These are phyloP conservation scores for Athripsodes cinereus DNA, from an alignment of 2,888 invertebrate genomes.

Conservation along the genomic window DNA sequence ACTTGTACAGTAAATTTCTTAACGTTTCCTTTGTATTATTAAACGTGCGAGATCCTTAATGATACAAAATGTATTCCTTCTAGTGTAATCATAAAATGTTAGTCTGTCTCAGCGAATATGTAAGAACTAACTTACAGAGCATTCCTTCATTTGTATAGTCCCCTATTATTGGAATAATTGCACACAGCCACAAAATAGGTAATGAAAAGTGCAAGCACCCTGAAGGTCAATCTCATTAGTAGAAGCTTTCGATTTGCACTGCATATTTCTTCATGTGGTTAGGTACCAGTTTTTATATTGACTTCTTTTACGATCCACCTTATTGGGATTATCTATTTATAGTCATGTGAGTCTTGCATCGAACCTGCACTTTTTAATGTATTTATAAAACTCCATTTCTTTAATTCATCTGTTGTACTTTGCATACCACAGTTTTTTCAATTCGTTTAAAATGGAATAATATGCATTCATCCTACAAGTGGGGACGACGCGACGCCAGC, in stretches of 20 bases:
- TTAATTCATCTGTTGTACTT: not conserved
- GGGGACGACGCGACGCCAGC: too few species aligned
- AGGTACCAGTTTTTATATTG: not conserved
- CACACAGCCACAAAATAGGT: not conserved
- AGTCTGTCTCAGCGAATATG: too few species aligned
- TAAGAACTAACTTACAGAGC: not conserved
- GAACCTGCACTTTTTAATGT: not conserved
- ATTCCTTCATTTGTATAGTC: not conserved
- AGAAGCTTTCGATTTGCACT: not conserved
- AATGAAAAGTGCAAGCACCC: not conserved
- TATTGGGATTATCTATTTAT: not conserved
- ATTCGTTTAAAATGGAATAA: too few species aligned
- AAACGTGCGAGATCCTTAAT: too few species aligned
- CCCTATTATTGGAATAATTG: not conserved
- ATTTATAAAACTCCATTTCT: not conserved
- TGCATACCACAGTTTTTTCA: not conserved
- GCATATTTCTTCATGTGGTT: constrained; percentile 1
- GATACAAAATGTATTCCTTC: too few species aligned
- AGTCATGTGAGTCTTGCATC: not conserved
- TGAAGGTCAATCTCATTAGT: not conserved
- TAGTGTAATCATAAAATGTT: too few species aligned
- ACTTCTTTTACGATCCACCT: not conserved
- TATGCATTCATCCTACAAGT: too few species aligned
- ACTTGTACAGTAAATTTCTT: too few species aligned
- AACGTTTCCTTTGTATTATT: too few species aligned